Evolutionary conservation across 2,797 vertebrate species (phyloP).

Genomic region (Ceryle rudis): DNA sequence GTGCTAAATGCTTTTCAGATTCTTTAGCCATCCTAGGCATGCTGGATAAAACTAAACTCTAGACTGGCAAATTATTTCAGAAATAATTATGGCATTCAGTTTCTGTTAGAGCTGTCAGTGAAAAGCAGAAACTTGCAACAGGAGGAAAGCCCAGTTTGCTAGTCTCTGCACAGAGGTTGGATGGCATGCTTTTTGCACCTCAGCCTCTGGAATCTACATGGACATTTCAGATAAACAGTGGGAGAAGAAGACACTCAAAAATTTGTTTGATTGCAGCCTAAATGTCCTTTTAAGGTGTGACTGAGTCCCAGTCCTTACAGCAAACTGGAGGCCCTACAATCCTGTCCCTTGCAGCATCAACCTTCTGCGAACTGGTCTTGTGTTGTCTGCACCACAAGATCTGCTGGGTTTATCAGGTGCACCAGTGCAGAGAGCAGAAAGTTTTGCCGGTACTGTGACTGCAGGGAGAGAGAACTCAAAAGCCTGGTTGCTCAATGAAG

Average conservation of each 20-base stretch:
- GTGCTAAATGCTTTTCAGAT: constrained; percentile 8
- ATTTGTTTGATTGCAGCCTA: background rate
- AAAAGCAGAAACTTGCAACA: background rate
- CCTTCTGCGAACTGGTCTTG: background rate
- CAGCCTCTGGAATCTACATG: background rate
- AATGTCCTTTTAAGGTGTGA: background rate
- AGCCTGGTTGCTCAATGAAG: background rate
- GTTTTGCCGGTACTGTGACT: background rate
- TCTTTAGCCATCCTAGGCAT: background rate
- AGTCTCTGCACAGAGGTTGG: background rate
- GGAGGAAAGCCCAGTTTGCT: background rate
- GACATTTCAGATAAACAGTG: background rate
- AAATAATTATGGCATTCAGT: constrained; percentile 32
- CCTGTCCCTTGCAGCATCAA: background rate
- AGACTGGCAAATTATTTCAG: constrained; percentile 28
- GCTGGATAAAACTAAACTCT: constrained; percentile 36
- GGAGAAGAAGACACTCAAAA: background rate
- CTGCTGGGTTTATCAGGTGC: background rate
- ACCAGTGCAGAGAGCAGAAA: background rate
- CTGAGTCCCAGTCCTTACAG: background rate
- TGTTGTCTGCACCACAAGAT: background rate
- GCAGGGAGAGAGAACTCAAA: background rate
- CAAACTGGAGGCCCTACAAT: background rate
- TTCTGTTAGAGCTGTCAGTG: constrained; percentile 17
- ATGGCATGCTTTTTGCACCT: background rate